A percentile compares a stretch with the other conserved stretches of the same genome.
phyloP scores from a whole-genome alignment of 2,797 vertebrate species.

The Macropodus opercularis region DNA sequence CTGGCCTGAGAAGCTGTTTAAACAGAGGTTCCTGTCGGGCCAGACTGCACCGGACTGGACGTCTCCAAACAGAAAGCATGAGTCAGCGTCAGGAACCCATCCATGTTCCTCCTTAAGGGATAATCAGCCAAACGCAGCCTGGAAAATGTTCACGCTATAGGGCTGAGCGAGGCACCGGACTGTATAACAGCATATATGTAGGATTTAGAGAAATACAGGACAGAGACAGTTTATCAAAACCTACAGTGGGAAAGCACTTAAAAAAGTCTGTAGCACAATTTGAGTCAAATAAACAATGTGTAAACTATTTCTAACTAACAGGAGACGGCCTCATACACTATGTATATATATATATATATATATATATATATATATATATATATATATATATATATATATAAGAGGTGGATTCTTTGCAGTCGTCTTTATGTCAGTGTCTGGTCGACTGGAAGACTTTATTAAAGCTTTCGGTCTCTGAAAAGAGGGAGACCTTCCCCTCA shows the following conservation, averaged over 20 bases:
- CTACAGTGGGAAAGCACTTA: slow-evolving; percentile 7
- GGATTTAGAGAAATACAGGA: neutral
- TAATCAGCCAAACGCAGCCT: slow-evolving; percentile 67
- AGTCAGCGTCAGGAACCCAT: slow-evolving; percentile 77
- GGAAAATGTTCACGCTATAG: slow-evolving; percentile 69
- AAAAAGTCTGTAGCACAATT: slow-evolving; percentile 7
- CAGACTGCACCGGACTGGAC: slow-evolving; percentile 67
- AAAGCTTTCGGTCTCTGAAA: slow-evolving; percentile 49
- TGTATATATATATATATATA: no score
- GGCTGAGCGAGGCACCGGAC: slow-evolving; percentile 24
- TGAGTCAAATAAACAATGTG: slow-evolving; percentile 24
- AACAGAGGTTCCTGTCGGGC: slow-evolving; percentile 73
- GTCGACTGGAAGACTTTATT: slow-evolving; percentile 66
- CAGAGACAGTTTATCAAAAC: slow-evolving; percentile 11
- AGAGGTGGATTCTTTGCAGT: slow-evolving; percentile 36
- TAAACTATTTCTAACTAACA: slow-evolving; percentile 20
- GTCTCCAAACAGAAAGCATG: slow-evolving; percentile 80
- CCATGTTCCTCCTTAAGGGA: slow-evolving; percentile 70
- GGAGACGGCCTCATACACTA: slow-evolving; percentile 5
- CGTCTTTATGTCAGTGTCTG: slow-evolving; percentile 55
- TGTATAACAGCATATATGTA: slow-evolving; percentile 16
- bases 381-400: no score
- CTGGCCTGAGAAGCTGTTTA: slow-evolving; percentile 78
- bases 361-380: no score
- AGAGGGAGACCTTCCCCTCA: slow-evolving; percentile 71